Base-by-base conservation (phyloP, 2,797 vertebrate species). In the Acipenser oxyrinchus region DNA sequence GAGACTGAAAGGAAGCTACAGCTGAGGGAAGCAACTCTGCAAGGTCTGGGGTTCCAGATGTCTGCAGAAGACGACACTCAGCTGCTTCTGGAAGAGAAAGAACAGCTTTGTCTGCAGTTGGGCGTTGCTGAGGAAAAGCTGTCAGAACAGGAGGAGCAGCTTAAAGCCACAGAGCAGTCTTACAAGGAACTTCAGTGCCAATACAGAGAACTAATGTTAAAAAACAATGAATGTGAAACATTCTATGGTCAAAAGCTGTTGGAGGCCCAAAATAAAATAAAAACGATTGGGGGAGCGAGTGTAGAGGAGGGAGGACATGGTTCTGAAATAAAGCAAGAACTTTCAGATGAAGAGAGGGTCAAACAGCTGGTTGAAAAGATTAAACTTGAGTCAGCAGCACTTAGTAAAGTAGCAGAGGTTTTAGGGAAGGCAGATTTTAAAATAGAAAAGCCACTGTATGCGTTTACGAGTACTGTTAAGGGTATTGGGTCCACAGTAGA, bases 351-450 rank as follows among this genome's bases (percentile, higher is more conserved):
- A 62, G 75, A 74, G 71, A 75, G 63, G 68, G 69, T 75, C 61
- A 73, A 71, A 77, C 51, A 77, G 7, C 77, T 82, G 63, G 68
- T 75, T 8, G 73, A 80, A 6, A 72, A 65, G 37, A 70, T 78
- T 66, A 50, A 62, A 0, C 7, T 57, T 49, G 81, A 76, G 73
- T 71, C 79, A 65, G 72, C 68, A 53, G 73, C 72, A 51, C 60
- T 83, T 69, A 70, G 63, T 58, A 79, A 64, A n/a, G 63, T 86
- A 18, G 68, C 80, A 68, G 74, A 84, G 57, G 68, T 67, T 9
- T 74, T 81, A 0, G 69, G 75, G n/a, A 71, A 57, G 64, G 73
- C 79, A 57, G 76, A 78, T 5, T 60, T 71, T 1, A 23, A 61
- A 37, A 10, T 55, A 48, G 62, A 69, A 0, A 69, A 6, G 23